Conservation (phyloP, 2,113 vertebrate genomes). For the Spermophilus dauricus region DNA sequence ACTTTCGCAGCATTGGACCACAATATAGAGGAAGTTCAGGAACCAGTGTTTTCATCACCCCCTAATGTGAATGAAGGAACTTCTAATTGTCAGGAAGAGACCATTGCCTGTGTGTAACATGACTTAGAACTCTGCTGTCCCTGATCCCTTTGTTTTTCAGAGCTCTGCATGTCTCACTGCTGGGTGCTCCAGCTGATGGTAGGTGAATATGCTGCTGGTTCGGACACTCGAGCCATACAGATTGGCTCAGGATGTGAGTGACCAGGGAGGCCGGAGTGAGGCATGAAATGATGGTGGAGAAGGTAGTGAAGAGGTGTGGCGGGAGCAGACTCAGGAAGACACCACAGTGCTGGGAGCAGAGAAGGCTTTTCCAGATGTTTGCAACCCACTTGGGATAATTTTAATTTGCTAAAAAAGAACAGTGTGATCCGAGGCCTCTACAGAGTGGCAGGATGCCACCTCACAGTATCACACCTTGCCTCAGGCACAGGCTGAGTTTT, state of each 20-base stretch:
- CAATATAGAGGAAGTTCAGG: not conserved
- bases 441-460: not conserved
- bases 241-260: not conserved
- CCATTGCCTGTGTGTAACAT: not conserved
- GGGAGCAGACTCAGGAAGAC: not conserved
- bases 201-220: not conserved
- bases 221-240: not conserved
- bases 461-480: not conserved
- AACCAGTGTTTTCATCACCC: not conserved
- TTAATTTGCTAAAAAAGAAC: constrained; percentile 61
- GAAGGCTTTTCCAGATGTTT: constrained; percentile 49
- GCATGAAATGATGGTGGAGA: not conserved
- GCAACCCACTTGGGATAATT: not conserved
- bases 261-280: not conserved
- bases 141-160: not conserved
- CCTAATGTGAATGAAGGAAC: not conserved
- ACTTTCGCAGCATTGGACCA: not conserved
- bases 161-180: not conserved
- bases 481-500: not conserved
- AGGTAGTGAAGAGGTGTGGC: not conserved
- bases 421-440: constrained; percentile 28
- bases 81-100: not conserved
- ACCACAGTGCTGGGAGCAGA: not conserved
- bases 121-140: not conserved
- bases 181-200: not conserved